A percentile compares a stretch with the other conserved stretches of the same genome.
Evolutionary conservation across 2,113 vertebrate genomes (phyloP).

Genomic region (Mirounga angustirostris): DNA sequence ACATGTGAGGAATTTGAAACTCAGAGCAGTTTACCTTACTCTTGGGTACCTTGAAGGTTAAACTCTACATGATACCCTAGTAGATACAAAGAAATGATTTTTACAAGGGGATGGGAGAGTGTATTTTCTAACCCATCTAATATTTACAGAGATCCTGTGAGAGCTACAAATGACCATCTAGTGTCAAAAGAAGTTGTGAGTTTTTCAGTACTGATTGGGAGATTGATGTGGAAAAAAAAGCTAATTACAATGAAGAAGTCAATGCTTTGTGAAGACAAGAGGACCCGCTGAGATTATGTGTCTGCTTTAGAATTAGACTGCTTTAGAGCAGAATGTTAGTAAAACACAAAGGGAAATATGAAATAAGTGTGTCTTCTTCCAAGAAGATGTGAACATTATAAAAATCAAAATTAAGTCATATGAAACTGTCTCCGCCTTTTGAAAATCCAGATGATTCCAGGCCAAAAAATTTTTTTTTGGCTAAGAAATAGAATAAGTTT

Average conservation of each 20-base stretch:
- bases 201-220: not conserved
- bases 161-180: not conserved
- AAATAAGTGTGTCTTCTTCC: constrained; percentile 59
- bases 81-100: not conserved
- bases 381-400: constrained; percentile 66
- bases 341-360: constrained; percentile 56
- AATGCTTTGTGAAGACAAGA: not conserved
- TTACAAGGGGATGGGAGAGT: not conserved
- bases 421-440: constrained; percentile 71
- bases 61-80: not conserved
- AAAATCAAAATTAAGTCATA: constrained; percentile 76
- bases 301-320: constrained; percentile 60
- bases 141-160: not conserved
- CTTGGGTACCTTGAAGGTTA: not conserved
- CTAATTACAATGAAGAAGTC: constrained; percentile 15
- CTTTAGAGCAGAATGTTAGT: constrained; percentile 43
- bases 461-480: constrained; percentile 24
- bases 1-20: not conserved
- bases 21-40: not conserved
- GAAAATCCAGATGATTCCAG: constrained; percentile 52
- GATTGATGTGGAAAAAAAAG: not conserved
- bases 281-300: not conserved
- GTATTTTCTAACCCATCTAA: not conserved
- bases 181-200: not conserved
- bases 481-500: constrained; percentile 62